phyloP scores from a whole-genome alignment of 2,113 vertebrate species.

The Tonatia bakeri region DNA sequence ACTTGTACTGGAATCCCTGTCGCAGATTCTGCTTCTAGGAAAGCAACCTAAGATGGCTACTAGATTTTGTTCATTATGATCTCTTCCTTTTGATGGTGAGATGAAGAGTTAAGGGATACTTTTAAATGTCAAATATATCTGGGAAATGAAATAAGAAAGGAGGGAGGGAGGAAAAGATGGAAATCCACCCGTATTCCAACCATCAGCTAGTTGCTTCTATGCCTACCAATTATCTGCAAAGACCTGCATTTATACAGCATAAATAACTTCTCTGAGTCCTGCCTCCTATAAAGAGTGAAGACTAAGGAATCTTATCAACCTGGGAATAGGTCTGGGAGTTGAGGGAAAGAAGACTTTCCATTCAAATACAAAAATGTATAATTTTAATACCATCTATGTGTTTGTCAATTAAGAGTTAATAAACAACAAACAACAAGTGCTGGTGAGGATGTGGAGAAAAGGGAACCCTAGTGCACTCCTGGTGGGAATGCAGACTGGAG shows the following conservation, averaged over 20 bases:
- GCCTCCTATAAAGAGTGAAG: neutral
- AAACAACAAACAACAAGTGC: neutral
- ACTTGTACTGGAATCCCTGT: neutral
- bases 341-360: neutral
- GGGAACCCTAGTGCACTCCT: too few relatives aligned
- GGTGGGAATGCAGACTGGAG: too few relatives aligned
- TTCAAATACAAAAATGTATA: neutral
- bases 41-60: neutral
- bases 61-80: neutral
- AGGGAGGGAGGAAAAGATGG: neutral
- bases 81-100: neutral
- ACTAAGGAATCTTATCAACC: neutral
- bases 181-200: neutral
- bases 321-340: neutral
- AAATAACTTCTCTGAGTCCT: neutral
- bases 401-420: neutral
- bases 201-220: neutral
- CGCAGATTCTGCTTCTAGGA: neutral
- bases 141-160: neutral
- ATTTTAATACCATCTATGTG: neutral
- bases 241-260: neutral
- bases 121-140: constrained; percentile 23
- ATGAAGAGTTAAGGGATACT: neutral
- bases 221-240: neutral
- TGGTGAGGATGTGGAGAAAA: too few relatives aligned